Conservation (phyloP, 37 sponge, comb jelly and placozoan genomes). For the Mnemiopsis leidyi region DNA sequence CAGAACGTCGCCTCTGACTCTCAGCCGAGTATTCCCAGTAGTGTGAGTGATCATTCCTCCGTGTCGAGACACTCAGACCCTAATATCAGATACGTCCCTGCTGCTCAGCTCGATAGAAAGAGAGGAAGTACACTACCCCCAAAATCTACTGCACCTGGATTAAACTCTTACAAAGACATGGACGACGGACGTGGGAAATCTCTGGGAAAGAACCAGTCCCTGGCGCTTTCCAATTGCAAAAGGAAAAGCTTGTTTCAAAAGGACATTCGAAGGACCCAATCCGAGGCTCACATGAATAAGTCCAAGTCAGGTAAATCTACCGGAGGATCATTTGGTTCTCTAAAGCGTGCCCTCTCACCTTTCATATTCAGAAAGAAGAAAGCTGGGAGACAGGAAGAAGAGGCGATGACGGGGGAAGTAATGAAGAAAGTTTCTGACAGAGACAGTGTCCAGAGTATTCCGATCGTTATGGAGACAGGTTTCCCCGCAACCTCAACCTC, state of each 20-base stretch:
- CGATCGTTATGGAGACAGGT: constrained; percentile 45
- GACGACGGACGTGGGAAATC: background rate
- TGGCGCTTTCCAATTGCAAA: background rate
- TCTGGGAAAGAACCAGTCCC: background rate
- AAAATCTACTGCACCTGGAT: background rate
- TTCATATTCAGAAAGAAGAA: constrained; percentile 35
- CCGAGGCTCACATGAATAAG: constrained; percentile 36
- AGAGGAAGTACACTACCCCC: background rate
- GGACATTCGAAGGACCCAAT: constrained; percentile 35
- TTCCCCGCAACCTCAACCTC: background rate
- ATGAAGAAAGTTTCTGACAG: background rate
- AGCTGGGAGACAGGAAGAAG: background rate
- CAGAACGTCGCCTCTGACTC: constrained; percentile 63
- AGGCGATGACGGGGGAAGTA: background rate
- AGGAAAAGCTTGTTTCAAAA: background rate
- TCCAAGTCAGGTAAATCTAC: constrained; percentile 13
- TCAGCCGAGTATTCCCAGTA: background rate
- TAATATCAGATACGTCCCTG: background rate
- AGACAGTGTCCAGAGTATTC: background rate
- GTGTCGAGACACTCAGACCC: background rate
- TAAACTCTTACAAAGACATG: background rate
- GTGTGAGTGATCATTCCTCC: background rate
- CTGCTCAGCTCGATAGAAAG: background rate
- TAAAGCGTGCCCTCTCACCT: constrained; percentile 7
- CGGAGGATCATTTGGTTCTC: background rate